Base-by-base conservation (phyloP, 2,888 invertebrate genomes). In the Leptinotarsa haldemani region DNA sequence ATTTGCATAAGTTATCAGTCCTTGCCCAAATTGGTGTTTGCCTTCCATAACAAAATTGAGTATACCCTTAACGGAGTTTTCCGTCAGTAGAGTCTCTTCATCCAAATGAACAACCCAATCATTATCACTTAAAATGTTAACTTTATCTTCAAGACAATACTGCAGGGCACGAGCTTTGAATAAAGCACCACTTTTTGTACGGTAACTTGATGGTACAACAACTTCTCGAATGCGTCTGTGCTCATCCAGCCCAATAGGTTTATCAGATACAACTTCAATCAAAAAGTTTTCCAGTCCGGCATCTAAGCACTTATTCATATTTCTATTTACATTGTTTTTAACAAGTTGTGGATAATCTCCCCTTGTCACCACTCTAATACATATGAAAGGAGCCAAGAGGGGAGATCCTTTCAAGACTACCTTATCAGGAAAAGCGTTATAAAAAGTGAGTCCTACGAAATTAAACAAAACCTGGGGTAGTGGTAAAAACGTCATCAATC, bases 41-140 rank as follows among this genome's bases (percentile, higher is more conserved):
- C 97, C 98, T 88, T 97, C 97, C 80, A 94, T 89, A 25, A 97
- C 96, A 90, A 98, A 98, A 87, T 98, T 98, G 56, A 98, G 89
- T 83, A 98, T 72, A 50, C 75, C 97, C 70, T 93, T 90, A 67
- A 97, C 93, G 63, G 96, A 94, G 86, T 97, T 97, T 84, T 96
- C 96, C 7, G 98, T 98, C 46, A 98, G 89, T 70, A 98, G 88
- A 0, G 98, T 98, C 87, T 98, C 98, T 88, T 98, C 98, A 88
- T 98, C 98, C 75, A 98, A 89, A 89, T 98, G 98, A n/a, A 97
- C 96, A 83, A 98, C 94, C 97, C 97, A 98, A 86, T 98, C 97
- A 79, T 92, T 93, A 84, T 97, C 97, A 69, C 93, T 93, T 66
- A 97, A 87, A 80, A 91, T 89, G 87, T 97, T 98, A 1, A 97